Evolutionary conservation across 2,888 invertebrate genomes (phyloP).

Genomic region (Lasioglossum marginatum): DNA sequence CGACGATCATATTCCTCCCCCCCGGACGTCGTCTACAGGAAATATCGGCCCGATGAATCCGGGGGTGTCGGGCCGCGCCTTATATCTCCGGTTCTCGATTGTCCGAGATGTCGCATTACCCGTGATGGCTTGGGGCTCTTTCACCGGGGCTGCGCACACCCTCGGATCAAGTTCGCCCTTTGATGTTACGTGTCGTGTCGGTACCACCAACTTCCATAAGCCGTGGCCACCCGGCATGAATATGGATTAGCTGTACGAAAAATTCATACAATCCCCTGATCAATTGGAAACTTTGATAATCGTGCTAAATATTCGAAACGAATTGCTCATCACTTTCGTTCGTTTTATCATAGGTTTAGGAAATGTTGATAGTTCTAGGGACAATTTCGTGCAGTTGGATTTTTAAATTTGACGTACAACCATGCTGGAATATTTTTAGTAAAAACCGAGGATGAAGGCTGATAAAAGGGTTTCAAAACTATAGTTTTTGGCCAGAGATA

Average conservation of each 20-base stretch:
- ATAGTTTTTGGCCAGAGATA: background rate
- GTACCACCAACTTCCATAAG: background rate
- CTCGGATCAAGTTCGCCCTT: constrained; percentile 22
- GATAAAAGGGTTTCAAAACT: background rate
- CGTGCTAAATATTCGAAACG: background rate
- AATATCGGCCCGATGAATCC: constrained; percentile 17
- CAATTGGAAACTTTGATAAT: background rate
- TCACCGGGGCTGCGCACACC: background rate
- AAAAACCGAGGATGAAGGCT: background rate
- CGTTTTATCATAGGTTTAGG: background rate
- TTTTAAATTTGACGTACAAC: background rate
- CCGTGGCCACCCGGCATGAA: background rate
- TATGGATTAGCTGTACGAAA: background rate
- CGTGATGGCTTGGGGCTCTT: background rate
- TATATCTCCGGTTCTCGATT: constrained; percentile 15
- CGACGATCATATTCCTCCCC: background rate
- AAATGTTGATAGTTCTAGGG: background rate
- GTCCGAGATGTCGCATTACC: constrained; percentile 26
- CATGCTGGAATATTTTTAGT: background rate
- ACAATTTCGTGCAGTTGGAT: no score
- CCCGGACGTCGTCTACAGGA: constrained; percentile 6
- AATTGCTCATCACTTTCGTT: background rate
- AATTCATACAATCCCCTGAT: background rate
- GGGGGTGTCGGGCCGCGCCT: constrained; percentile 8
- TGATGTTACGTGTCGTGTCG: background rate